Evolutionary conservation across 2,797 vertebrate genomes (phyloP).

Genomic region (Psittacula derbiana): DNA sequence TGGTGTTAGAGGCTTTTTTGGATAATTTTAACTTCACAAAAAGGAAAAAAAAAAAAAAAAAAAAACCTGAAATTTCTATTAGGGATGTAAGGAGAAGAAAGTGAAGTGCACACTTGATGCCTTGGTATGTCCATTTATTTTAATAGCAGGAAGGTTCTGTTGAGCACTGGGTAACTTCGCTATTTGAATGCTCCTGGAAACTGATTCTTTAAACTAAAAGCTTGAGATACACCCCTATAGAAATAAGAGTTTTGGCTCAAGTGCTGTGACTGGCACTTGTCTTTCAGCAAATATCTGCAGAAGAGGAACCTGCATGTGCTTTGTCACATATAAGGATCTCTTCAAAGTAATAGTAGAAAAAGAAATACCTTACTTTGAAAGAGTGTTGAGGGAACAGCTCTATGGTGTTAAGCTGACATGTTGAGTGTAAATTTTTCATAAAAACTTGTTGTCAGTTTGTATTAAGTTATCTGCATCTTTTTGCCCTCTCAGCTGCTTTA

Average conservation of each 20-base stretch:
- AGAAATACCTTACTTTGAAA: neutral
- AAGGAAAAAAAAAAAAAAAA: neutral
- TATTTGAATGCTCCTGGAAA: neutral
- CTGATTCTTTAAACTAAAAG: neutral
- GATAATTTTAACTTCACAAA: neutral
- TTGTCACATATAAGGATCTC: rapidly evolving
- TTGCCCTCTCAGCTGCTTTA: neutral
- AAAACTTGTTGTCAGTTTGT: neutral
- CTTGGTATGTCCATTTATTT: neutral
- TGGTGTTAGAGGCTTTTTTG: neutral
- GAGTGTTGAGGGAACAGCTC: neutral
- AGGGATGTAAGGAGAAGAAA: rapidly evolving
- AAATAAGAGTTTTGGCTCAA: neutral
- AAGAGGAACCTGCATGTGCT: neutral
- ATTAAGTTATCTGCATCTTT: neutral
- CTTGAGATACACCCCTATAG: neutral
- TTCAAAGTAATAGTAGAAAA: neutral
- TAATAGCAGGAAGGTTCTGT: neutral
- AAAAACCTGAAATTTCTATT: neutral
- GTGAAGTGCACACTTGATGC: neutral
- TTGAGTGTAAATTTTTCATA: neutral
- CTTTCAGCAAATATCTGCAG: neutral
- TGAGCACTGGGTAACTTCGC: rapidly evolving
- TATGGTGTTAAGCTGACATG: neutral
- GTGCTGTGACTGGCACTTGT: neutral